Conservation (phyloP, 1,140 invertebrate species). For the Brachionus plicatilis region DNA sequence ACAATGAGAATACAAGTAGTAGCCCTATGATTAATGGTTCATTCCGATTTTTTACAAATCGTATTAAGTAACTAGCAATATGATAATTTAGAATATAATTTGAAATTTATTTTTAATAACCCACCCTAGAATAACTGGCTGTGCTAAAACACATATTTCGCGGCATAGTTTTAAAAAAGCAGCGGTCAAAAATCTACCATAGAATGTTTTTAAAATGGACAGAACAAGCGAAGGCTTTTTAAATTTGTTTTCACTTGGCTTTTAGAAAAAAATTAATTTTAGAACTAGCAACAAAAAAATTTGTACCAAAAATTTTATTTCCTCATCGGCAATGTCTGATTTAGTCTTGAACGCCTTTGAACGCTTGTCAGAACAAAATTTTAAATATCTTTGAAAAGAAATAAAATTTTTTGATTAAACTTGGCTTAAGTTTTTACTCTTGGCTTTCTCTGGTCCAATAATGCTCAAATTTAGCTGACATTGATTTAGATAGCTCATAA, state of each 20-base stretch:
- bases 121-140: background rate
- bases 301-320: background rate
- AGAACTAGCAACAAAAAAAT: background rate
- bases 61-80: background rate
- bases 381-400: background rate
- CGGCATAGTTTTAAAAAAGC: conserved; percentile 3
- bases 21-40: conserved; percentile 68
- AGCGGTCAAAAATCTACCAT: background rate
- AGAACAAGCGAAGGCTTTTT: background rate
- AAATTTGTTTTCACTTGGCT: background rate
- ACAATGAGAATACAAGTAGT: conserved; percentile 69
- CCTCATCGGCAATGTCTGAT: background rate
- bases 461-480: background rate
- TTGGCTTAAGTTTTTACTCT: background rate
- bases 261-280: background rate
- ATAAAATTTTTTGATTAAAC: too few species aligned
- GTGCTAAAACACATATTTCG: background rate
- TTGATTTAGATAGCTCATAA: background rate
- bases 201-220: background rate
- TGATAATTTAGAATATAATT: background rate
- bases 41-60: background rate
- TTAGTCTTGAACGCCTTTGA: background rate
- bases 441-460: background rate
- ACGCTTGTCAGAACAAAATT: background rate
- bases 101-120: background rate